Evolutionary conservation across 2,797 vertebrate genomes (phyloP), one percentile per base, ranked within the genome.

Genomic region (Parauchenoglanis ngamensis): DNA sequence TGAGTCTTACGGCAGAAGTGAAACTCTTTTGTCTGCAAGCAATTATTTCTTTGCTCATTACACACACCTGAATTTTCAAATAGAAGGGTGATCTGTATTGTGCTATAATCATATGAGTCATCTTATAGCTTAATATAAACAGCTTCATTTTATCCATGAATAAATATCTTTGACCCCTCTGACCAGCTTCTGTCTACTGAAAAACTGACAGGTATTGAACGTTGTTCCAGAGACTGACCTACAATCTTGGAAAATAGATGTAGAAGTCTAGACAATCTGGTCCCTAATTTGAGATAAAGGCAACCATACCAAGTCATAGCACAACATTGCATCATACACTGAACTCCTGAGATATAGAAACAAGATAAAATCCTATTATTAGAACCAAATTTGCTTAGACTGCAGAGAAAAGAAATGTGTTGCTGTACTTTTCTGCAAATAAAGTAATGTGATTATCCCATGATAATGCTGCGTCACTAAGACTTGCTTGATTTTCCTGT

Each of bases 1-100:
- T 31, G 12, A 59, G 68, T 88, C 73, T 70, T 85, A 25, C 23
- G 65, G 87, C 28, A 49, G 46, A 85, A 73, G 3, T 80, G 23
- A 81, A 81, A 76, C 61, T 54, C 23, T 73, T 73, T 70, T n/a
- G 61, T 82, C 78, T 59, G 63, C 56, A 73, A 85, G n/a, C 40
- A 75, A 75, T 75, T 61, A 25, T 82, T 56, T 49, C 21, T 59
- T 46, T 81, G 31, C 57, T 44, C 6, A 63, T 31, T 25, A 7
- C 57, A 61, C 35, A 61, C 15, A 59, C 19, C 11, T 1, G 13
- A 23, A 61, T 4, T 13, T 44, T 80, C 25, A 25, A 15, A 82
- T 13, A 65, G 61, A 67, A 21, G 0, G 59, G 25, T 67, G 44
- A 19, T 65, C 25, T 82, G 31, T 65, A 5, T 7, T 80, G 56